Percentiles rank a stretch among this genome's conserved stretches.
These are phyloP conservation scores for Gulo gulo DNA, from an alignment of 2,113 vertebrate genomes.

Conservation along the genomic window DNA sequence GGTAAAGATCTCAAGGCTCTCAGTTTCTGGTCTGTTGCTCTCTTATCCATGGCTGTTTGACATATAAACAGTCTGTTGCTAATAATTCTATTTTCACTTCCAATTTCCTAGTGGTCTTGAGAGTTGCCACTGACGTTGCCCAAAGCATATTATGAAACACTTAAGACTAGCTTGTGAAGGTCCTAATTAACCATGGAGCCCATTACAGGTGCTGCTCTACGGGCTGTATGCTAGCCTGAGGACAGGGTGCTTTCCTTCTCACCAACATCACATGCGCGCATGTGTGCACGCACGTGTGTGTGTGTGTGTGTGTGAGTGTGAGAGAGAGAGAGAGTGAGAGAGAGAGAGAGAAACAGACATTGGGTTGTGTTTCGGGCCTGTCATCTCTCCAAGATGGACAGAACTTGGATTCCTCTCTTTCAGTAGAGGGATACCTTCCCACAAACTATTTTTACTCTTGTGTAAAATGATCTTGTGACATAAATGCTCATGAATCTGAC, in stretches of 20 bases:
- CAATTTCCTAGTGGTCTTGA: not conserved
- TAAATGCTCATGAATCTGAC: not conserved
- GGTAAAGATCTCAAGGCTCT: not conserved
- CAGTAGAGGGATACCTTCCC: not conserved
- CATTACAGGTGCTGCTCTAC: not conserved
- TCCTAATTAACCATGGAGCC: not conserved
- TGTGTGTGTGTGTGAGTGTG: not conserved
- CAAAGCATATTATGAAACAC: not conserved
- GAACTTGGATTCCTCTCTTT: not conserved
- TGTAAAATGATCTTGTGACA: not conserved
- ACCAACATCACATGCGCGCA: not conserved
- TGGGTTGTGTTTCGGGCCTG: not conserved
- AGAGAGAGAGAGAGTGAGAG: no score
- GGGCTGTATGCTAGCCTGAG: not conserved
- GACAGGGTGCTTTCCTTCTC: not conserved
- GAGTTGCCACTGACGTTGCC: not conserved
- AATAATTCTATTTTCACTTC: not conserved
- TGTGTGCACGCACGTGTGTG: not conserved
- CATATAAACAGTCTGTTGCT: not conserved
- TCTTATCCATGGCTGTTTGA: not conserved
- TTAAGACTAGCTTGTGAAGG: not conserved
- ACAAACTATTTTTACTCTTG: not conserved
- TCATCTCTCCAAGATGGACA: not conserved
- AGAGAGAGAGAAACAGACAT: not conserved
- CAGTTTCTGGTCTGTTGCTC: not conserved